Conservation (phyloP, 2,113 vertebrate genomes). For the Ranitomeya imitator region DNA sequence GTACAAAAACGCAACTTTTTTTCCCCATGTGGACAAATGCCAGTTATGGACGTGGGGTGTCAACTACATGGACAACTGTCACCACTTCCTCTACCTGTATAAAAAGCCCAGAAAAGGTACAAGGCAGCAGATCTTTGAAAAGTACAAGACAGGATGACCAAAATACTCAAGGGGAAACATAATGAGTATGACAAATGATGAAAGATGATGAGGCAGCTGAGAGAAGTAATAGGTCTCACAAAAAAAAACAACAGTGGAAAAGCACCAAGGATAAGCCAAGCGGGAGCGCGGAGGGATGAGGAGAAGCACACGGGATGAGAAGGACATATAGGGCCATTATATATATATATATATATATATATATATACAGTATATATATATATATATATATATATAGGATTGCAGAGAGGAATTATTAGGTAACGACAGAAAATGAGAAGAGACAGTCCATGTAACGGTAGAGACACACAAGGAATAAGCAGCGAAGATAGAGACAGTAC, state of each 20-base stretch:
- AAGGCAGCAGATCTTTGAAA: background rate
- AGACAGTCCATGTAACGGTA: background rate
- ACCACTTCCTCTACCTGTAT: no score
- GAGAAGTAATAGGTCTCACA: background rate
- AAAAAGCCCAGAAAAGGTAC: no score
- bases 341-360: background rate
- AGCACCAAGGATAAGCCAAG: background rate
- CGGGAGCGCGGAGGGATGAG: background rate
- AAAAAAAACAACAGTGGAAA: background rate
- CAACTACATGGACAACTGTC: no score
- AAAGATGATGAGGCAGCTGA: background rate
- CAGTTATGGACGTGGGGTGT: no score
- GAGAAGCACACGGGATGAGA: background rate
- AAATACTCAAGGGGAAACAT: background rate
- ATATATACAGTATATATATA: background rate
- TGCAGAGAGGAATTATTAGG: background rate
- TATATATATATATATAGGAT: background rate
- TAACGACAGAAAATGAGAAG: background rate
- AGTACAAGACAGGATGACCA: background rate
- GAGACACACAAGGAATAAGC: background rate
- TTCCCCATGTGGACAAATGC: no score
- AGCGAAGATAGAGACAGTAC: constrained; percentile 26
- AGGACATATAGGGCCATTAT: background rate
- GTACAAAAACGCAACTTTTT: no score
- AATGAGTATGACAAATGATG: background rate